Evolutionary conservation across 2,113 vertebrate genomes (phyloP), one percentile per base, ranked within the genome.

Genomic region (Sceloporus undulatus): DNA sequence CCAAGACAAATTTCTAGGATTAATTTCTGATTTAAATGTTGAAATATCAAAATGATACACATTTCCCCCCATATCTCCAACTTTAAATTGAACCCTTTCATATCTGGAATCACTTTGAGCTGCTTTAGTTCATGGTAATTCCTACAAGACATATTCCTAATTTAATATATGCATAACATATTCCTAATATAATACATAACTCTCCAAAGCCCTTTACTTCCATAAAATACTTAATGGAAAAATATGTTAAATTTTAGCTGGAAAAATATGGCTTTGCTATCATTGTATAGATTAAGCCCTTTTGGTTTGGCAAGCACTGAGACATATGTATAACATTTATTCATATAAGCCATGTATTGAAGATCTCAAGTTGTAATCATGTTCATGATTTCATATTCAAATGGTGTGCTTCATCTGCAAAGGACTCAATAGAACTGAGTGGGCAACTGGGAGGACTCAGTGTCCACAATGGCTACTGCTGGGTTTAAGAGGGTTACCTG

Each of bases 201-300:
- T 80, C 66, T 86, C 76, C 42, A 86, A 79, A 86, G 62, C 75
- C 38, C 48, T 18, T 80, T 27, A 14, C 42, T 80, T 79, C 23
- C 52, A 80, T 80, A 80, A 80, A 80, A 80, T 18, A 25, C 19
- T 81, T 38, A 80, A 34, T 80, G 75, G 66, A 48, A 78, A 38
- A 79, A 34, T 40, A 56, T 38, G 65, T 79, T 77, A 78, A 11
- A 34, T 34, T 85, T 54, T 80, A 40, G 52, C 52, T 80, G 23
- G 77, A 56, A 80, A 85, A 86, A 86, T 19, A 71, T 40, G 42
- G n/a, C 52, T 80, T 80, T 59, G 40, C n/a, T 79, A 71, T 84
- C 27, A 86, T 79, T 79, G 27, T 42, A 76, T 76, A 87, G 77
- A 87, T 25, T 71, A 71, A 86, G 16, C n/a, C 14, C 68, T 23